Evolutionary conservation across 2,797 vertebrate species (phyloP).

Genomic region (Psittacula echo): DNA sequence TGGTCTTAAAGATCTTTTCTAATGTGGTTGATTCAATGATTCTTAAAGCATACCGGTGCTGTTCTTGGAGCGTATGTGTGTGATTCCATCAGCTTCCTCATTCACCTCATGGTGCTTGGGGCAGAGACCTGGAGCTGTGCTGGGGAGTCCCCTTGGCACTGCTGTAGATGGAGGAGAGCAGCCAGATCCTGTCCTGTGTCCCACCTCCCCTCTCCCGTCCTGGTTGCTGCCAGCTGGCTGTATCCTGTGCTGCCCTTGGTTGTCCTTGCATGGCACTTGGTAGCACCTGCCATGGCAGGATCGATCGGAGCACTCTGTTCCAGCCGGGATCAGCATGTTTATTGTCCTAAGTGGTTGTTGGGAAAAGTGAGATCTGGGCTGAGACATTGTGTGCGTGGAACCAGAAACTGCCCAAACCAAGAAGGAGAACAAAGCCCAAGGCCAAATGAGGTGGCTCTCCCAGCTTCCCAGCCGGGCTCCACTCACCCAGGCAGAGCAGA

Average conservation of each 20-base stretch:
- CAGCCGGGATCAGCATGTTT: not conserved
- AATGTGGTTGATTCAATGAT: not conserved
- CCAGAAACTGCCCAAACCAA: not conserved
- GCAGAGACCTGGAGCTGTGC: not conserved
- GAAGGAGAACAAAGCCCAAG: not conserved
- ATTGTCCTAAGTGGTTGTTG: too few relatives aligned
- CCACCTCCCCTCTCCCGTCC: not conserved
- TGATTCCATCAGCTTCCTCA: not conserved
- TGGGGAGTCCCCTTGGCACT: rapidly evolving
- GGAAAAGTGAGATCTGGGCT: not conserved
- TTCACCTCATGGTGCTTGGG: not conserved
- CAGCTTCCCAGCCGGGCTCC: too few relatives aligned
- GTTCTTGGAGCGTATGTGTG: rapidly evolving
- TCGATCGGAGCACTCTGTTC: not conserved
- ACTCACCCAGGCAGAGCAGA: not conserved
- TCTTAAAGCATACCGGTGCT: rapidly evolving
- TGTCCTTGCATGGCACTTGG: not conserved
- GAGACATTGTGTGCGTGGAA: not conserved
- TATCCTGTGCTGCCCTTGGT: not conserved
- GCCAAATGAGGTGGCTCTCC: not conserved
- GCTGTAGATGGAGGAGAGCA: not conserved
- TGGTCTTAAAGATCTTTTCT: not conserved
- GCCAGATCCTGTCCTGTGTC: rapidly evolving
- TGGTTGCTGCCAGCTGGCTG: not conserved
- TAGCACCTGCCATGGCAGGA: not conserved